Percentiles rank a stretch among this genome's conserved stretches.
phyloP scores from a whole-genome alignment of 2,797 vertebrate genomes.

The Rhinogobio ventralis region DNA sequence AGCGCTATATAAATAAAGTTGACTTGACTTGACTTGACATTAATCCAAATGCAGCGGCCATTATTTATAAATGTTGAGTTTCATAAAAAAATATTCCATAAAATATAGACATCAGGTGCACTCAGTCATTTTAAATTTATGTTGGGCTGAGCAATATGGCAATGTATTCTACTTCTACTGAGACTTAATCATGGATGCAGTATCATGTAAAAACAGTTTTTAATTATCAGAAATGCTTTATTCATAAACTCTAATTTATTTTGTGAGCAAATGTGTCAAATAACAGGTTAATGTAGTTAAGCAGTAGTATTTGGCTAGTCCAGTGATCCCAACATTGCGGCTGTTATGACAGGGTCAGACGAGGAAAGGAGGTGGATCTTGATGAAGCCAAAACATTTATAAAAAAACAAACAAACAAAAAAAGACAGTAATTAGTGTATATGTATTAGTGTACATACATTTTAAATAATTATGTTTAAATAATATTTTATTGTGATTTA shows the following conservation, averaged over 20 bases:
- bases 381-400: background rate
- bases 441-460: no score
- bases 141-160: background rate
- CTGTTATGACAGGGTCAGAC: background rate
- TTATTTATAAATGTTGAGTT: background rate
- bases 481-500: no score
- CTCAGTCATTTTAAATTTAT: background rate
- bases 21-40: no score
- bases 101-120: background rate
- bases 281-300: background rate
- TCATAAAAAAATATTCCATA: background rate
- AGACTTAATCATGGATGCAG: background rate
- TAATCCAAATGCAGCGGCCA: background rate
- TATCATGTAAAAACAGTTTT: background rate
- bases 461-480: no score
- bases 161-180: background rate
- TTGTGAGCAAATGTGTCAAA: background rate
- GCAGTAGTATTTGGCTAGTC: background rate
- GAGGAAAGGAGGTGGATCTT: background rate
- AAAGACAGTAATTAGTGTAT: background rate
- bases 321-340: background rate
- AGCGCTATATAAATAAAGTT: no score
- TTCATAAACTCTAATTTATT: background rate
- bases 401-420: background rate
- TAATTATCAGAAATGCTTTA: background rate